Evolutionary conservation across 2,797 vertebrate species (phyloP), one percentile per base, ranked within the genome.

Genomic region (Toxotes lorentzi): DNA sequence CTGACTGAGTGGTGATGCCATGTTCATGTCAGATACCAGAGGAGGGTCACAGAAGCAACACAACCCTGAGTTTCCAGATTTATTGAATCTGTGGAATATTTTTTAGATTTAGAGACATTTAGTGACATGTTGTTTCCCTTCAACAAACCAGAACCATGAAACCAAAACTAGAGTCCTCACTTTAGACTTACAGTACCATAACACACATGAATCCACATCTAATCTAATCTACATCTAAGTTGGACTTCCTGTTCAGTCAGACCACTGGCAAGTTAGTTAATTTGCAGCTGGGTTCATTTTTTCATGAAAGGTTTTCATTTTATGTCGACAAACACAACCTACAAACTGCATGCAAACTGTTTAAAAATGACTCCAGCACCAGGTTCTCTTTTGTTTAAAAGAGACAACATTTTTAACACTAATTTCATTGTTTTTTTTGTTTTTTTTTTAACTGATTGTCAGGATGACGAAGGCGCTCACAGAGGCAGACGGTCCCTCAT

Each of bases 391-490:
- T 9, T 53, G 2, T 11, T n/a, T n/a, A n/a, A n/a, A n/a, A n/a
- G n/a, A 30, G 1, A 3, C 27, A 53, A 35, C 4, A 3, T 14
- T 9, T 14, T 1, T 23, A 13, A 21, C 4, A 3, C 4, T 34
- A 30, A 30, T 30, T 30, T 30, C 27, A 30, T 30, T 30, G 0
- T 7, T 50, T 43, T 8, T 3, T 35, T 45, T 5, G 58, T 38
- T 32, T 51, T 3, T 9, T 23, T 16, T 47, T n/a, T 27, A 23
- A 2, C 12, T 3, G 56, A 86, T 23, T 67, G 4, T 88, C 88
- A 99, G 98, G 93, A 98, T 98, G 97, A 96, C 96, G 12, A 97
- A 97, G 92, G 96, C 93, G 4, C 93, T 99, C 76, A 93, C 95
- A 50, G 97, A 97, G 66, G 95, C 93, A 3, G 95, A 98, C 23